A percentile compares a stretch with the other conserved stretches of the same genome.
These are phyloP conservation scores for Manacus vitellinus DNA, from an alignment of 2,113 vertebrate species.

Conservation along the genomic window DNA sequence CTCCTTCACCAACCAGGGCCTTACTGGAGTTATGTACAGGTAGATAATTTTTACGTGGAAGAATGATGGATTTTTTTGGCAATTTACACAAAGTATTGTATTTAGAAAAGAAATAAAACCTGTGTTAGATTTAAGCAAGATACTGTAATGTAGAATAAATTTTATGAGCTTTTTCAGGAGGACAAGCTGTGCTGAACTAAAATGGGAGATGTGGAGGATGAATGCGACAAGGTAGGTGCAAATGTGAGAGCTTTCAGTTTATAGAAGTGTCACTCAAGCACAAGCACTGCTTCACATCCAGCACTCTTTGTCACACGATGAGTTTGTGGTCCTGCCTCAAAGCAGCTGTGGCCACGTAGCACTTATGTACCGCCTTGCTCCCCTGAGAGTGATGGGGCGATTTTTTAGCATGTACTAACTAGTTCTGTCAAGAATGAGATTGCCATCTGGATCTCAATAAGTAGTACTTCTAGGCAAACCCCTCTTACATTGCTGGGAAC, in stretches of 20 bases:
- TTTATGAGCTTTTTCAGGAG: neutral
- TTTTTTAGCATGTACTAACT: neutral
- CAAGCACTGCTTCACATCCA: neutral
- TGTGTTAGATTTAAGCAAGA: neutral
- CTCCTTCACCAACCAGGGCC: neutral
- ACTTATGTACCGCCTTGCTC: fast-evolving
- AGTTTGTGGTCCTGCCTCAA: neutral
- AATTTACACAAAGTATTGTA: neutral
- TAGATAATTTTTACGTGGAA: neutral
- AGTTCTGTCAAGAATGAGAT: neutral
- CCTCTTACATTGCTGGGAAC: neutral
- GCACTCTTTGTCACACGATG: fast-evolving
- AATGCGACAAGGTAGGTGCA: fast-evolving
- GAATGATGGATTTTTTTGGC: neutral
- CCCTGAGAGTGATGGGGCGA: fast-evolving
- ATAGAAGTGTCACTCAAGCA: neutral
- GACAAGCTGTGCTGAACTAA: neutral
- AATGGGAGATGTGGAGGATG: neutral
- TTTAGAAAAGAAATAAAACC: neutral
- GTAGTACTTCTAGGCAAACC: neutral
- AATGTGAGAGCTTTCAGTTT: neutral
- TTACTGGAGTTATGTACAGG: neutral
- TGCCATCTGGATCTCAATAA: neutral
- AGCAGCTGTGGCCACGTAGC: neutral
- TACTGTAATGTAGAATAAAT: neutral